Base-by-base conservation (phyloP, 2,888 invertebrate genomes). In the Metallyticus violacea region DNA sequence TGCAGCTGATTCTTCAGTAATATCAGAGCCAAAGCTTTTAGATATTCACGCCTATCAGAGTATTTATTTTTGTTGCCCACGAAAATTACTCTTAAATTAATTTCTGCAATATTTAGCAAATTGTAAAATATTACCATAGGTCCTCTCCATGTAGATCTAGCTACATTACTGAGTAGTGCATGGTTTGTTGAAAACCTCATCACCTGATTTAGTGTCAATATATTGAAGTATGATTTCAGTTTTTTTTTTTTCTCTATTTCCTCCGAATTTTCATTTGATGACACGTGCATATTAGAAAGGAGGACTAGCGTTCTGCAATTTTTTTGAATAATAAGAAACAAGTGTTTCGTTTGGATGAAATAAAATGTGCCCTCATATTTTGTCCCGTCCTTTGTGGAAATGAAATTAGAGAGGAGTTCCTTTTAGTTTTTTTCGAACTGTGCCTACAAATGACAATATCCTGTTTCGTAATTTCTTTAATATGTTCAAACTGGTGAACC, bases 401-500 rank as follows among this genome's bases (percentile, higher is more conserved):
- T 78, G 26, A 30, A 2, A 30, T 25, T 9, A 3, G 30, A 40
- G 7, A 79, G 81, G 77, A 82, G 78, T 26, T 80, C 80, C 30
- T 5, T 78, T 76, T 86, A 78, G 6, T 27, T 88, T 88, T 85
- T 88, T 87, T 78, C 82, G 26, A 22, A 88, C n/a, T 7, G 88
- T 88, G 25, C 87, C 88, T 26, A 86, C 87, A 78, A 86, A 86
- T 79, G 86, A 85, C 9, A 88, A 30, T 26, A 87, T 86, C 6
- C 86, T 86, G 25, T 85, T 26, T 40, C 80, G 79, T 26, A 88
- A 82, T 6, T 81, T 9, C 2, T 86, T 29, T 30, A 40, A 29
- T 26, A 88, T 85, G 40, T 87, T 85, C 6, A 89, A 81, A 85
- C 88, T 85, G n/a, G 87, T 88, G 77, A 86, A 86, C 81, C 84